Conservation (phyloP, 1,140 invertebrate genomes). For the Ceratina australensis region DNA sequence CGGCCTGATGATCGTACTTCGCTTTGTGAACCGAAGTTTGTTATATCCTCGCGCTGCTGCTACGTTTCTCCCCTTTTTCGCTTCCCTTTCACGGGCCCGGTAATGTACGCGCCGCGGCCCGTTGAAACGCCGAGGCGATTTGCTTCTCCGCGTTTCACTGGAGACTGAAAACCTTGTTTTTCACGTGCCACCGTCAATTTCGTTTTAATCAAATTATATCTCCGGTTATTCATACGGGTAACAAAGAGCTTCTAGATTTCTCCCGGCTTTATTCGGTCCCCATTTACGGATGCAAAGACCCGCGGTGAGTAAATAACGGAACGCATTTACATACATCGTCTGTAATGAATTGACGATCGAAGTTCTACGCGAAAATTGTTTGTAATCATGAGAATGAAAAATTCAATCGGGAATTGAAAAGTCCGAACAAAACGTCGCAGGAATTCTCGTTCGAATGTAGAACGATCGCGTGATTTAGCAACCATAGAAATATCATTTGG, state of each 20-base stretch:
- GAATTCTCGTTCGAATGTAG: neutral
- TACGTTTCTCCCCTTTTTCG: neutral
- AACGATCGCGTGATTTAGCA: neutral
- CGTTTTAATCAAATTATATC: neutral
- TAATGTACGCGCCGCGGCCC: too few species aligned
- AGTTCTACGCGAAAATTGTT: too few species aligned
- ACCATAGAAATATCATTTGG: slow-evolving; percentile 8
- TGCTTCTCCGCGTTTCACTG: neutral
- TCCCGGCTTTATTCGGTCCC: too few species aligned
- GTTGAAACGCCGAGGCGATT: neutral
- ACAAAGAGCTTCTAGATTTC: too few species aligned
- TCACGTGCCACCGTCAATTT: neutral
- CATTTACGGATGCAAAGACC: neutral
- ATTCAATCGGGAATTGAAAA: too few species aligned
- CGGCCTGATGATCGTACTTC: neutral
- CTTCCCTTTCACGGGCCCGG: neutral
- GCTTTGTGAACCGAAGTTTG: neutral
- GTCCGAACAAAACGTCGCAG: too few species aligned
- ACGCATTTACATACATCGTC: too few species aligned
- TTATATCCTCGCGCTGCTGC: neutral
- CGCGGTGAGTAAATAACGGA: neutral
- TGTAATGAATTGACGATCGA: too few species aligned
- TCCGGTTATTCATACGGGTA: too few species aligned
- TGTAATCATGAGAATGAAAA: too few species aligned
- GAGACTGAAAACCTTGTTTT: neutral